phyloP scores from a whole-genome alignment of 1,140 invertebrate genomes.

The Heterodera schachtii region DNA sequence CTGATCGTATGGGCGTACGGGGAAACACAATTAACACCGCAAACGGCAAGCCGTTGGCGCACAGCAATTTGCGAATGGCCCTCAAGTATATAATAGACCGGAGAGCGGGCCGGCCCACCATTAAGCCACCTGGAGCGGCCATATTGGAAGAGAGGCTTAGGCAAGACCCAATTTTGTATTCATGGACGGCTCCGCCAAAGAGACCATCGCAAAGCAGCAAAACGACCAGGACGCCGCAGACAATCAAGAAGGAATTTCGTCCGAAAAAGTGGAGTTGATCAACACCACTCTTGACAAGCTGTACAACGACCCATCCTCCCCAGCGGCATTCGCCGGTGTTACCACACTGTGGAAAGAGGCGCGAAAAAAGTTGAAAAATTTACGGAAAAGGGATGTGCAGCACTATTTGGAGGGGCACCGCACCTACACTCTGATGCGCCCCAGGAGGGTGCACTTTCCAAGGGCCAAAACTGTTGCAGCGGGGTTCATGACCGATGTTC shows the following conservation, averaged over 20 bases:
- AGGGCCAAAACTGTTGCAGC: slow-evolving; percentile 25
- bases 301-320: slow-evolving; percentile 24
- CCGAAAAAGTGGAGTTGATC: not conserved
- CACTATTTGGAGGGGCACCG: too few species aligned
- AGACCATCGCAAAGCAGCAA: not conserved
- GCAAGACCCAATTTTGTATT: not conserved
- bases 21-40: not conserved
- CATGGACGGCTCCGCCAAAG: not conserved
- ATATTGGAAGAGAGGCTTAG: not conserved
- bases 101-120: not conserved
- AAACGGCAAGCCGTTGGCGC: not conserved
- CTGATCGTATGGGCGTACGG: not conserved
- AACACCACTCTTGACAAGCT: slow-evolving; percentile 18
- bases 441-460: slow-evolving; percentile 16
- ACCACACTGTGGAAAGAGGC: slow-evolving; percentile 25
- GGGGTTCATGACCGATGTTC: slow-evolving; percentile 42
- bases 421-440: not conserved
- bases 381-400: too few species aligned
- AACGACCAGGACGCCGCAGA: not conserved
- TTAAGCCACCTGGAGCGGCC: not conserved
- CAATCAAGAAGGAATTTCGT: not conserved
- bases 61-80: not conserved
- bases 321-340: slow-evolving; percentile 23
- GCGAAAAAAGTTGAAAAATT: not conserved
- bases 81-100: not conserved